A percentile compares a stretch with the other conserved stretches of the same genome.
phyloP scores from a whole-genome alignment of 2,797 vertebrate species.

The Pseudomugil tenellus region DNA sequence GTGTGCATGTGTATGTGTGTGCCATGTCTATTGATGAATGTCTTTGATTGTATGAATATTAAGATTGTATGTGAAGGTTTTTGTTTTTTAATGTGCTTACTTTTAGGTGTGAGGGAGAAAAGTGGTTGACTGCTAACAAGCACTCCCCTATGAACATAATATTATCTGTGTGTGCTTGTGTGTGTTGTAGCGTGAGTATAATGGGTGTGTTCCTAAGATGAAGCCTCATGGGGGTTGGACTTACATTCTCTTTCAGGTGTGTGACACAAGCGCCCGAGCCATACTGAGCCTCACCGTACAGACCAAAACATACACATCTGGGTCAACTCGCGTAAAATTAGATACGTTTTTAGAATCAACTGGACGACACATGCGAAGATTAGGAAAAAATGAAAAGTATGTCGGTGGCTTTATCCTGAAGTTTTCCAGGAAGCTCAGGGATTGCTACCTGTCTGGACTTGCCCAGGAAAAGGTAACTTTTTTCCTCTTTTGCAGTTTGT shows the following conservation, averaged over 20 bases:
- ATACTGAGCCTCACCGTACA: constrained; percentile 3
- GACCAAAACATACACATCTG: constrained; percentile 33
- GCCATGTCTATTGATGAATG: constrained; percentile 31
- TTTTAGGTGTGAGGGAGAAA: constrained; percentile 15
- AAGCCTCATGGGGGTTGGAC: constrained; percentile 63
- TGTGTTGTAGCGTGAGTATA: constrained; percentile 50
- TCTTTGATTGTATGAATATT: constrained; percentile 30
- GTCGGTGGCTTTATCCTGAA: constrained; percentile 59
- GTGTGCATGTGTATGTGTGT: constrained; percentile 34
- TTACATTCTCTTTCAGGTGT: constrained; percentile 78
- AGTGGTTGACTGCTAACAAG: constrained; percentile 6
- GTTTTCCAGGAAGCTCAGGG: constrained; percentile 78
- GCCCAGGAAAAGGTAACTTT: constrained; percentile 71
- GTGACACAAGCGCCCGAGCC: constrained; percentile 24
- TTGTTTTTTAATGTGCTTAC: constrained; percentile 8
- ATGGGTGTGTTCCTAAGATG: constrained; percentile 75
- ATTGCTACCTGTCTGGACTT: constrained; percentile 76
- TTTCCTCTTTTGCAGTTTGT: background rate
- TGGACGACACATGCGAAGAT: constrained; percentile 56
- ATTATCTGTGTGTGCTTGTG: constrained; percentile 21
- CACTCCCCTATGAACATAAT: constrained; percentile 1
- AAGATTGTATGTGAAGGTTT: background rate
- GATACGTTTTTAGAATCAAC: background rate
- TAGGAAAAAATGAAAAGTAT: constrained; percentile 41
- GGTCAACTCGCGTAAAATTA: constrained; percentile 2